Percentiles rank a stretch among this genome's conserved stretches.
Evolutionary conservation across 2,797 vertebrate genomes (phyloP).

Genomic region (Microtus californicus): DNA sequence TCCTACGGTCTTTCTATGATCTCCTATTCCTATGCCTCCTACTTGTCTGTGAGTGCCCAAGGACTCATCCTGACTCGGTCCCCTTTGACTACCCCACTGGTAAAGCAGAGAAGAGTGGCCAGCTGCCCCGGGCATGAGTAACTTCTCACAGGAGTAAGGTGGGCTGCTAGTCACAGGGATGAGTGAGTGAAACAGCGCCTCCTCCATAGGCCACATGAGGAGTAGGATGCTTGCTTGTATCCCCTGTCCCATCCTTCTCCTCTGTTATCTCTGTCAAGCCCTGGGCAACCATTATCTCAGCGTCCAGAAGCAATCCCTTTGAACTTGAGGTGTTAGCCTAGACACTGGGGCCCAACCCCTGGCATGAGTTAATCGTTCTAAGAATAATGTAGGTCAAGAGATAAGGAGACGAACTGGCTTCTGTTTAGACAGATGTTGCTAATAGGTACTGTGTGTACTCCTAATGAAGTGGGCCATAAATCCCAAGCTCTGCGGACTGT

Average conservation of each 20-base stretch:
- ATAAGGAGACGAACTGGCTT: constrained; percentile 45
- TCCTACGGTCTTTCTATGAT: background rate
- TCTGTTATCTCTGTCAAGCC: background rate
- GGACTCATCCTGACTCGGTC: background rate
- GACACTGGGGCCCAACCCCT: background rate
- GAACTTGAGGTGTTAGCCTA: constrained; percentile 33
- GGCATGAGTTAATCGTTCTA: constrained; percentile 53
- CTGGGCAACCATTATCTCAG: background rate
- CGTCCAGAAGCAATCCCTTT: background rate
- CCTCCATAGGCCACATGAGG: background rate
- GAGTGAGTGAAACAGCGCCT: background rate
- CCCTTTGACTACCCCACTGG: background rate
- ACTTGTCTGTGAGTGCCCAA: background rate
- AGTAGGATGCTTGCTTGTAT: background rate
- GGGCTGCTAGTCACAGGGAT: background rate
- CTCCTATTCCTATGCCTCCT: background rate
- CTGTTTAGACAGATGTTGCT: constrained; percentile 55
- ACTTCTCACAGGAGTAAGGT: background rate
- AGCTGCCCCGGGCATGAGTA: background rate
- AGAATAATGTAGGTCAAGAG: constrained; percentile 55
- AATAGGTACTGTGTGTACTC: constrained; percentile 74
- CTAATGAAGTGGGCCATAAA: constrained; percentile 77
- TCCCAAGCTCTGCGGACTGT: constrained; percentile 60
- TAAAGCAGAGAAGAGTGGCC: background rate
- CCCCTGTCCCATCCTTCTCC: background rate